Evolutionary conservation across 2,797 vertebrate species (phyloP).

Genomic region (Muscicapa striata): DNA sequence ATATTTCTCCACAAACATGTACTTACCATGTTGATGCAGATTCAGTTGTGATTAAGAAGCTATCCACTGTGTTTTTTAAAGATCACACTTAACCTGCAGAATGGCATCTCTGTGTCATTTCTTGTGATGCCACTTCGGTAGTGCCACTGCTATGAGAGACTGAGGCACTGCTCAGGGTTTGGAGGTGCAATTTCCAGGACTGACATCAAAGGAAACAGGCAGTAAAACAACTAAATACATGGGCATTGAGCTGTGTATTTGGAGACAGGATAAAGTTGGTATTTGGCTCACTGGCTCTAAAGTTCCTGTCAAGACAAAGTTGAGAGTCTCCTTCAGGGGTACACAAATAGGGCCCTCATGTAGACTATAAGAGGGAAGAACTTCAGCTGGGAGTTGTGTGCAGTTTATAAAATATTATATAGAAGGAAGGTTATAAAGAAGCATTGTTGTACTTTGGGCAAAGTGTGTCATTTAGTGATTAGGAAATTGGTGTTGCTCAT

Average conservation of each 20-base stretch:
- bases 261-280: background rate
- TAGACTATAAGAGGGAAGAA: background rate
- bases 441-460: background rate
- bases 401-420: background rate
- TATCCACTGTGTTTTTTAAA: background rate
- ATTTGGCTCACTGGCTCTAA: background rate
- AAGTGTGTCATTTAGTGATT: background rate
- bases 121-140: background rate
- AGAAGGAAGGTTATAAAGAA: background rate
- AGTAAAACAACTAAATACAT: background rate
- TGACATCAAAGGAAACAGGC: background rate
- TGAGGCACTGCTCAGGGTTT: background rate
- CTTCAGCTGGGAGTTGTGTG: background rate
- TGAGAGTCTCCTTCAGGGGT: background rate
- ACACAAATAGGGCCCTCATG: background rate
- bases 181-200: background rate
- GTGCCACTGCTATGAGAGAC: background rate
- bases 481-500: background rate
- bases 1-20: background rate
- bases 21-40: background rate
- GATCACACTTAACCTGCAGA: background rate
- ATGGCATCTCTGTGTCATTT: background rate
- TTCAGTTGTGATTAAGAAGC: background rate
- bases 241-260: background rate
- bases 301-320: background rate